These are phyloP conservation scores for Malacoctenus gilli DNA, from an alignment of 2,797 vertebrate genomes.

Conservation along the genomic window DNA sequence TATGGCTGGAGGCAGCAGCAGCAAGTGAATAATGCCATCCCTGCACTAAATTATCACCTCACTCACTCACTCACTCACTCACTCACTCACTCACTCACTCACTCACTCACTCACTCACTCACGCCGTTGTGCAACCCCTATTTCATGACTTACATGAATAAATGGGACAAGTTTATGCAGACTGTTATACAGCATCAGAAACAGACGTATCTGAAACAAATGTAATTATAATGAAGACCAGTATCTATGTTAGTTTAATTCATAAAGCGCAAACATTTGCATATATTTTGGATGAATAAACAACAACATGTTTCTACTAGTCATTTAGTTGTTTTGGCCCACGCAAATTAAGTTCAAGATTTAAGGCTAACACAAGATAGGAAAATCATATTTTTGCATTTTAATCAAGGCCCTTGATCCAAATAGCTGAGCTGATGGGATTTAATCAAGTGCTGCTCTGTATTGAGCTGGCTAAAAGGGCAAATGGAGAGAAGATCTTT, in stretches of 20 bases:
- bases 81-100: too few species aligned
- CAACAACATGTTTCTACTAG: conserved; percentile 4
- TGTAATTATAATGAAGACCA: conserved; percentile 2
- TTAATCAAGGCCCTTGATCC: conserved; percentile 68
- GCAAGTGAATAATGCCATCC: not conserved
- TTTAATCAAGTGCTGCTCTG: conserved; percentile 70
- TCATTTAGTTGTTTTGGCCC: conserved; percentile 34
- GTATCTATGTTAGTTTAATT: not conserved
- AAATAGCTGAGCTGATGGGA: conserved; percentile 62
- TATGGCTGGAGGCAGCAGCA: not conserved
- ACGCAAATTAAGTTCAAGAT: conserved; percentile 34
- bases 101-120: too few species aligned
- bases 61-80: too few species aligned
- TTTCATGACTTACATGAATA: too few species aligned
- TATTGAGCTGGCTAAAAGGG: conserved; percentile 57
- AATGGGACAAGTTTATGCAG: not conserved
- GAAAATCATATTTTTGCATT: conserved; percentile 59
- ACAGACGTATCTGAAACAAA: not conserved
- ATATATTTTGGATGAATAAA: conserved; percentile 11
- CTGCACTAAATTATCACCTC: not conserved
- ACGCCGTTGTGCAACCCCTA: too few species aligned
- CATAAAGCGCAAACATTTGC: not conserved
- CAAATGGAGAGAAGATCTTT: conserved; percentile 60
- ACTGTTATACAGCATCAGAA: conserved; percentile 1
- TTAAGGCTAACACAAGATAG: conserved; percentile 30